Evolutionary conservation across 2,113 vertebrate species (phyloP).

Genomic region (Datnioides undecimradiatus): DNA sequence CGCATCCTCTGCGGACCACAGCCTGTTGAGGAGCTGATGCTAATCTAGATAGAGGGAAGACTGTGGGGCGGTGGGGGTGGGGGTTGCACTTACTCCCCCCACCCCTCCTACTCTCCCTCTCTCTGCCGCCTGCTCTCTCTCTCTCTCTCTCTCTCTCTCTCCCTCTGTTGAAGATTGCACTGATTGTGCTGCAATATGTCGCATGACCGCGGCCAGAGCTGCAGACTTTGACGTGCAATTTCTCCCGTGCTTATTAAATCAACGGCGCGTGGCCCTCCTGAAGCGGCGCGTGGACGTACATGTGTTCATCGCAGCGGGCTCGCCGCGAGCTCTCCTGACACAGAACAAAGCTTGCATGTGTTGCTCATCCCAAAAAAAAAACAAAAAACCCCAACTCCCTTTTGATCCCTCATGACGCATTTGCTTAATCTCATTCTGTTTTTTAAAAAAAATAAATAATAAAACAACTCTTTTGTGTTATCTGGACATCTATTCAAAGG

Average conservation of each 20-base stretch:
- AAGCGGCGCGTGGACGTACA: conserved; percentile 37
- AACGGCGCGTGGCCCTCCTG: conserved; percentile 47
- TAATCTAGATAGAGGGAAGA: conserved; percentile 72
- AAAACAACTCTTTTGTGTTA: conserved; percentile 69
- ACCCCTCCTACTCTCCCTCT: not conserved
- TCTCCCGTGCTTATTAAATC: conserved; percentile 71
- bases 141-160: conserved; percentile 33
- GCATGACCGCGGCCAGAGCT: conserved; percentile 68
- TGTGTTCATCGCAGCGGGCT: conserved; percentile 60
- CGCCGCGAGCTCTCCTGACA: conserved; percentile 48
- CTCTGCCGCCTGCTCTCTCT: not conserved
- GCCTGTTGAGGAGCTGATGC: conserved; percentile 70
- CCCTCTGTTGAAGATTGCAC: conserved; percentile 63
- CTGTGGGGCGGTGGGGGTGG: too few species aligned
- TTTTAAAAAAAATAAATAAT: conserved; percentile 59
- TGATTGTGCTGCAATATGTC: conserved; percentile 81
- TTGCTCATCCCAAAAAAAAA: conserved; percentile 56
- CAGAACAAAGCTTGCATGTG: conserved; percentile 71
- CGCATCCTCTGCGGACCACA: conserved; percentile 59
- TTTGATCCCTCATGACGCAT: conserved; percentile 74
- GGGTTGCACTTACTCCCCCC: conserved; percentile 31
- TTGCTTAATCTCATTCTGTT: conserved; percentile 58
- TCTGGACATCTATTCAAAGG: conserved; percentile 71
- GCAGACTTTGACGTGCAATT: conserved; percentile 68
- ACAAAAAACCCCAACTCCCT: too few species aligned